Percentiles rank a stretch among this genome's conserved stretches.
These are phyloP conservation scores for Spodoptera litura DNA, from an alignment of 1,140 invertebrate species.

Conservation along the genomic window DNA sequence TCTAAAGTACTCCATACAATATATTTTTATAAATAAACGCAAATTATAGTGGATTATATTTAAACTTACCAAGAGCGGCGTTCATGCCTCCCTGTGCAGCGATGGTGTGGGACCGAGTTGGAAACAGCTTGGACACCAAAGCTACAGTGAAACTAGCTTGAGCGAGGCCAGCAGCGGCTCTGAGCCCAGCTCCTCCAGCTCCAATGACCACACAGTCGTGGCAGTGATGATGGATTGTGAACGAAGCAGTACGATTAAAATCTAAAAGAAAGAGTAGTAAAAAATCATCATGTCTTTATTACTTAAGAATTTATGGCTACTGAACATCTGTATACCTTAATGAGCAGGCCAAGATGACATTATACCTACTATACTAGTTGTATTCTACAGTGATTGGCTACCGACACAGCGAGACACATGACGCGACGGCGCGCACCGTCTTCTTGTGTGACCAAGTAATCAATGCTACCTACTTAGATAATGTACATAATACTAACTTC, in stretches of 20 bases:
- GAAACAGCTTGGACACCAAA: slow-evolving; percentile 98
- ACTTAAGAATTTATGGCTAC: too few relatives aligned
- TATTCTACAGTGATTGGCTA: too few relatives aligned
- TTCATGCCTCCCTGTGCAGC: slow-evolving; percentile 99
- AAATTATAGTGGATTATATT: neutral
- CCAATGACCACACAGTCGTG: slow-evolving; percentile 99
- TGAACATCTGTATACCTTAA: too few relatives aligned
- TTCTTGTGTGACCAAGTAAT: too few relatives aligned
- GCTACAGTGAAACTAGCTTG: slow-evolving; percentile 98
- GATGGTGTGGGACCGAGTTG: slow-evolving; percentile 98
- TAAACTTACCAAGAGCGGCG: slow-evolving; percentile 90
- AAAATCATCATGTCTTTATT: too few relatives aligned
- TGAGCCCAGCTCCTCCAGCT: slow-evolving; percentile 98
- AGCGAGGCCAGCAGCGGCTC: slow-evolving; percentile 97
- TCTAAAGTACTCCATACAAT: neutral
- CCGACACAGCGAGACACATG: too few relatives aligned
- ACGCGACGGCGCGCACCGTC: too few relatives aligned
- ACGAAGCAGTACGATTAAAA: slow-evolving; percentile 36
- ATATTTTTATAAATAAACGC: too few relatives aligned
- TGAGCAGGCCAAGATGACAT: too few relatives aligned
- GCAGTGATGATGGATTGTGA: slow-evolving; percentile 89
- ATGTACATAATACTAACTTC: too few relatives aligned
- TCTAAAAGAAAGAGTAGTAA: neutral
- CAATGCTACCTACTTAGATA: too few relatives aligned
- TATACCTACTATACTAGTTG: too few relatives aligned